Base-by-base conservation (phyloP, 2,113 vertebrate genomes). In the Ia io region DNA sequence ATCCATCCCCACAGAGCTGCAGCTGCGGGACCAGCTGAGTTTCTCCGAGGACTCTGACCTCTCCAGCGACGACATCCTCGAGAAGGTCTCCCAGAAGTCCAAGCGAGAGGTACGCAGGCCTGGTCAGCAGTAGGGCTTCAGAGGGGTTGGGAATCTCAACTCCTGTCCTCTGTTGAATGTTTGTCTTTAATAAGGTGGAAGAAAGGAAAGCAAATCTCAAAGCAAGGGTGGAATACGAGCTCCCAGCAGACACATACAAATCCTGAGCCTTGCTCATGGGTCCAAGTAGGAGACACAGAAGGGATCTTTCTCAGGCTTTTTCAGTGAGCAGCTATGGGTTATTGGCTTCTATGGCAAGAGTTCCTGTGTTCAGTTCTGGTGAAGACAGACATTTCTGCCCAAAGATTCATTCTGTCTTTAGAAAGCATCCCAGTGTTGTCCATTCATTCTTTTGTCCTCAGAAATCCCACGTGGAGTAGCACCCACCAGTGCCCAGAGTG, bases 21-120 rank as follows among this genome's bases (percentile, higher is more conserved):
- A 99, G 91, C 98, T 99, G 0, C 98, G 99, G 28, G 98, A 98
- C 40, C 99, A 99, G 96, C 84, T 99, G 96, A 99, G 99, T 95
- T 99, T 99, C 97, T 99, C 99, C 0, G 99, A 99, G 96, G 99
- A 99, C 92, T 99, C 99, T 0, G 99, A 99, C 97, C 99, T 99
- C 84, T 99, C 99, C 95, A 99, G 99, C 7, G 99, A 99, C 0
- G 99, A 99, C 30, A 96, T 99, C 90, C 98, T 99, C 63, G 99
- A 99, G 78, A 98, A 98, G 32, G 99, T 99, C 51, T 99, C 99
- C 63, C 99, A 99, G 98, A 99, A 99, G 97, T 99, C 99, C 63
- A 99, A 98, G 97, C 98, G 98, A 97, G 99, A 99, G 98, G 99
- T 99, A 97, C 49, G 99, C 56, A 30, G 80, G 70, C 40, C 20